These are phyloP conservation scores for Torymus texanus DNA, from an alignment of 2,888 invertebrate genomes.

Conservation along the genomic window DNA sequence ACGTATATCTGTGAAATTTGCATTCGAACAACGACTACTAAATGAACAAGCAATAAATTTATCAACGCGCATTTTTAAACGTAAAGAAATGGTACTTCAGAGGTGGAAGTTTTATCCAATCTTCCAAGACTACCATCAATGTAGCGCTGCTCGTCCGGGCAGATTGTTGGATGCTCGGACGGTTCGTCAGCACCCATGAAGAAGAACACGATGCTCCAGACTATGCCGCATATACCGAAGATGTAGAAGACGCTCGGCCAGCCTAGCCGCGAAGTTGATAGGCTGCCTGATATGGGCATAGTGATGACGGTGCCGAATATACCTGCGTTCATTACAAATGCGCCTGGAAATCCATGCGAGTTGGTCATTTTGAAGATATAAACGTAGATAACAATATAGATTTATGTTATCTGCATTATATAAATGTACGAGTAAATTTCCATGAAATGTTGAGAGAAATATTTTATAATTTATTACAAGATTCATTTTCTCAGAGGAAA, in stretches of 20 bases:
- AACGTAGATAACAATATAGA: no score
- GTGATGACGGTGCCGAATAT: constrained; percentile 83
- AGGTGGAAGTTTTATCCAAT: constrained; percentile 20
- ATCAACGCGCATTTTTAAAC: no score
- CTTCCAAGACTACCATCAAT: constrained; percentile 77
- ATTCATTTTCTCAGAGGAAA: no score
- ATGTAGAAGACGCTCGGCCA: constrained; percentile 84
- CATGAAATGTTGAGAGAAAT: no score
- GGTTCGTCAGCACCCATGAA: constrained; percentile 80
- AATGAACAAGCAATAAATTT: no score
- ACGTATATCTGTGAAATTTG: no score
- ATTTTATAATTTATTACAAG: no score
- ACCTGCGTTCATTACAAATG: constrained; percentile 76
- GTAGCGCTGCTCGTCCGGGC: constrained; percentile 77
- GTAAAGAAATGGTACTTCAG: constrained; percentile 8
- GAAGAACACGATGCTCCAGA: constrained; percentile 78
- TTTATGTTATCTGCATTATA: no score
- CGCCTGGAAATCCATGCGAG: constrained; percentile 59
- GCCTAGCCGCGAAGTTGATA: constrained; percentile 78
- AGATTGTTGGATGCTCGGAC: constrained; percentile 77
- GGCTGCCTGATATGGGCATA: constrained; percentile 80
- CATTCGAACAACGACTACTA: no score
- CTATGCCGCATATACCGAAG: constrained; percentile 77
- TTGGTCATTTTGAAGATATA: no score
- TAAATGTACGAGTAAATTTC: no score